Evolutionary conservation across 2,888 invertebrate species (phyloP).

Genomic region (Drosophila robusta): DNA sequence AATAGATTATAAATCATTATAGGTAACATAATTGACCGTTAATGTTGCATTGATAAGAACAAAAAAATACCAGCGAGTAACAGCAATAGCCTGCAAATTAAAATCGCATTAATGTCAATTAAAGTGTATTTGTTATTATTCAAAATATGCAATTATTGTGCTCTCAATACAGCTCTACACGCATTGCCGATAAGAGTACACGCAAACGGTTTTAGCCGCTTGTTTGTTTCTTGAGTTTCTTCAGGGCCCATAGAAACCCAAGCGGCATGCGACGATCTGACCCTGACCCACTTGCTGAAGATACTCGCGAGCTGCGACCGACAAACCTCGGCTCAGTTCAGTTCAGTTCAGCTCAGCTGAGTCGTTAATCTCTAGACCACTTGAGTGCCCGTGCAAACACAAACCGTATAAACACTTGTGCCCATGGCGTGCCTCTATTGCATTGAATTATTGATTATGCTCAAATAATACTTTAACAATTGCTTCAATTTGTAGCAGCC

Average conservation of each 20-base stretch:
- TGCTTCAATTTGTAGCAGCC: constrained; percentile 69
- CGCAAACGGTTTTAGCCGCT: constrained; percentile 52
- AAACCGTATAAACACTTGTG: constrained; percentile 63
- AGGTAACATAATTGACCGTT: no score
- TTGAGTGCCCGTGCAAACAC: constrained; percentile 43
- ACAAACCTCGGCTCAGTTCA: constrained; percentile 26
- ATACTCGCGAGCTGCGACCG: constrained; percentile 49
- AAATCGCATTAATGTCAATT: constrained; percentile 64
- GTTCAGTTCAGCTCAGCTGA: constrained; percentile 14
- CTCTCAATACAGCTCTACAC: constrained; percentile 38
- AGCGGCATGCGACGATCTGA: constrained; percentile 65
- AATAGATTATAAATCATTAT: no score
- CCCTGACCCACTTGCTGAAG: constrained; percentile 77
- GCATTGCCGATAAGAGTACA: constrained; percentile 57
- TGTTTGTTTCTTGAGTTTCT: constrained; percentile 40
- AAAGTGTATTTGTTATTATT: constrained; percentile 53
- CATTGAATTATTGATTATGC: constrained; percentile 72
- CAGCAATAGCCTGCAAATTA: constrained; percentile 48
- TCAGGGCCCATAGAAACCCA: constrained; percentile 32
- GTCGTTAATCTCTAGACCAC: constrained; percentile 67
- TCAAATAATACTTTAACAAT: constrained; percentile 69
- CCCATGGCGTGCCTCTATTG: constrained; percentile 45
- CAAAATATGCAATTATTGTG: constrained; percentile 57
- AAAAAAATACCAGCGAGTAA: no score
- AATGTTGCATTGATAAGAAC: no score